phyloP scores from a whole-genome alignment of 1,140 invertebrate species.

The Gryon sp. region DNA sequence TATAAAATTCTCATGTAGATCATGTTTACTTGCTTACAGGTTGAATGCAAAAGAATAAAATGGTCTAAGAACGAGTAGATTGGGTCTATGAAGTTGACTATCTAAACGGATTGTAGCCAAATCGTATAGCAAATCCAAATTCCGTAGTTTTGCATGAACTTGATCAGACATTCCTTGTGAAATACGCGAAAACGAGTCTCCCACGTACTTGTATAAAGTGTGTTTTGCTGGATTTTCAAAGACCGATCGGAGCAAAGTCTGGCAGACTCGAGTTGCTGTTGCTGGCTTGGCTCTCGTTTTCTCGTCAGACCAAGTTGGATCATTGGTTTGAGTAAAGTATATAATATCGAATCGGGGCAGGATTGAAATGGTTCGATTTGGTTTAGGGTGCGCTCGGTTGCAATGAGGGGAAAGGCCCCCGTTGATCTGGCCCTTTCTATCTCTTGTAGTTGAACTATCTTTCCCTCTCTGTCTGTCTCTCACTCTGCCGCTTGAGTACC shows the following conservation, averaged over 20 bases:
- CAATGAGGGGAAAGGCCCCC: constrained; percentile 24
- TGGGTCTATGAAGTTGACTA: constrained; percentile 3
- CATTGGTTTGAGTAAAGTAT: constrained; percentile 48
- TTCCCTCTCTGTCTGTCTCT: constrained; percentile 36
- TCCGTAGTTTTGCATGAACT: constrained; percentile 3
- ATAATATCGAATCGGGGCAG: constrained; percentile 52
- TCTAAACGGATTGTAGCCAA: constrained; percentile 24
- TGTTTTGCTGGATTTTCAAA: constrained; percentile 55
- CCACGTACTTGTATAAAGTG: constrained; percentile 51
- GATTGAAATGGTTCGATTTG: constrained; percentile 60
- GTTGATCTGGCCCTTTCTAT: no score
- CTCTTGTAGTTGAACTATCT: no score
- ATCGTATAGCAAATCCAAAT: constrained; percentile 27
- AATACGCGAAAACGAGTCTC: constrained; percentile 41
- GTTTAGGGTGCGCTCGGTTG: constrained; percentile 36
- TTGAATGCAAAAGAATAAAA: constrained; percentile 2
- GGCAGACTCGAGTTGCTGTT: no score
- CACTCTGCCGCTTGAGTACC: constrained; percentile 39
- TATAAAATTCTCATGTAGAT: no score
- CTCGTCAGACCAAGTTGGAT: constrained; percentile 38
- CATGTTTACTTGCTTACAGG: no score
- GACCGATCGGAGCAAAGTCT: no score
- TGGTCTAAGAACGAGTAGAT: no score
- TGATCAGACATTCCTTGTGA: constrained; percentile 51
- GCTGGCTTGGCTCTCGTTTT: no score